Evolutionary conservation across 2,888 invertebrate species (phyloP), one percentile per base, ranked within the genome.

Genomic region (Thera obeliscata): DNA sequence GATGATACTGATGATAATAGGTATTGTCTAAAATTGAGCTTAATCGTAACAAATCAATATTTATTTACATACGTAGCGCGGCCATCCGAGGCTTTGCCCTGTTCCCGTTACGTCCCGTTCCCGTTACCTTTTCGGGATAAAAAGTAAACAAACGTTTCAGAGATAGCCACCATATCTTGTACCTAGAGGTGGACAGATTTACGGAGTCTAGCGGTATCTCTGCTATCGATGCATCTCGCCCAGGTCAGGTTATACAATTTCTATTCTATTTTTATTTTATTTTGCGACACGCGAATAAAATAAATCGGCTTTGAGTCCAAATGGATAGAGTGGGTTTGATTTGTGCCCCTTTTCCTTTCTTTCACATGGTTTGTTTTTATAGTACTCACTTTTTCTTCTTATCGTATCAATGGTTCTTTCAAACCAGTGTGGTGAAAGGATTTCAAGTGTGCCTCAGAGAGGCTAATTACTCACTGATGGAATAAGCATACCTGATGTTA

Each of bases 101-200:
- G 22, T 22, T 22, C 22, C 22, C 22, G 22, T 22, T 22, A 22
- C 22, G 22, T 22, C 22, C 22, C 22, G 22, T 22, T 22, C 22
- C 22, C 22, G 22, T 22, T 22, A 22, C 22, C 22, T 22, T 76
- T 71, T 72, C 72, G 75, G 77, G 78, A 80, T 81, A 80, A 80
- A 81, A 84, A 78, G 78, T 78, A 76, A 81, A 77, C 77, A 77
- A 72, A 75, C 74, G 61, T 73, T 76, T 70, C n/a, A 49, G 58
- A 67, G 80, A 79, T 80, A 81, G 22, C 78, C 76, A 56, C 61
- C 22, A 22, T 78, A 75, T 76, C 78, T 71, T 75, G 76, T 72
- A 78, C 73, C 78, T 72, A 76, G 76, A 73, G 75, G 76, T 74
- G 79, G 83, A 82, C 81, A 89, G 88, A 89, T 89, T 90, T 89